Conservation (phyloP, 2,797 vertebrate species). For the Ctenosaura bakeri region DNA sequence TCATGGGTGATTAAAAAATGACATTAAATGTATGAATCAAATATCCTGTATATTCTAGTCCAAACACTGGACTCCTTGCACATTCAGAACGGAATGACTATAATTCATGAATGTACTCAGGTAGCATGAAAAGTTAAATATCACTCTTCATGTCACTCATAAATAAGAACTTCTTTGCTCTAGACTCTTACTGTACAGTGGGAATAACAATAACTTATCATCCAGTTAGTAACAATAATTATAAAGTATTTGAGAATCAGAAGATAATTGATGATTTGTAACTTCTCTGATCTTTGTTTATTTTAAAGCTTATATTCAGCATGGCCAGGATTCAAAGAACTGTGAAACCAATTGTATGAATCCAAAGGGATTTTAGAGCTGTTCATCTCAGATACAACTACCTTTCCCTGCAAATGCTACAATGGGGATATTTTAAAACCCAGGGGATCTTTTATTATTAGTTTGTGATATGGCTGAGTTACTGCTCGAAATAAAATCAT, state of each 20-base stretch:
- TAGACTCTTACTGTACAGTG: not conserved
- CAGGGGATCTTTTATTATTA: constrained; percentile 1
- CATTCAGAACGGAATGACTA: constrained; percentile 3
- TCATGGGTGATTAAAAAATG: not conserved
- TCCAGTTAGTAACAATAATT: not conserved
- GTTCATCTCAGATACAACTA: not conserved
- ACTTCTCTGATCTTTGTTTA: not conserved
- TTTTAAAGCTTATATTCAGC: not conserved
- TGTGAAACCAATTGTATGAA: not conserved
- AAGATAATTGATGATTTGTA: not conserved
- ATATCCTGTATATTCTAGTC: not conserved
- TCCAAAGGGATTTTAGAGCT: not conserved
- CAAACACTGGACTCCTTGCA: not conserved
- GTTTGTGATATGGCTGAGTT: not conserved
- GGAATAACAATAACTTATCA: not conserved
- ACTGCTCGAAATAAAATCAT: not conserved
- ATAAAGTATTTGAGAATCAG: constrained; percentile 3
- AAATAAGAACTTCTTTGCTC: not conserved
- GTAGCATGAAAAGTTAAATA: not conserved
- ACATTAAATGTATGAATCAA: not conserved
- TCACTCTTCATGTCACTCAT: not conserved
- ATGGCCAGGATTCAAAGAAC: not conserved
- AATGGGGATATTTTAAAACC: not conserved
- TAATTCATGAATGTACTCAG: not conserved
- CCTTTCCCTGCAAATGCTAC: not conserved